Base-by-base conservation (phyloP, 2,797 vertebrate species). In the Poeciliopsis paucimaculata region DNA sequence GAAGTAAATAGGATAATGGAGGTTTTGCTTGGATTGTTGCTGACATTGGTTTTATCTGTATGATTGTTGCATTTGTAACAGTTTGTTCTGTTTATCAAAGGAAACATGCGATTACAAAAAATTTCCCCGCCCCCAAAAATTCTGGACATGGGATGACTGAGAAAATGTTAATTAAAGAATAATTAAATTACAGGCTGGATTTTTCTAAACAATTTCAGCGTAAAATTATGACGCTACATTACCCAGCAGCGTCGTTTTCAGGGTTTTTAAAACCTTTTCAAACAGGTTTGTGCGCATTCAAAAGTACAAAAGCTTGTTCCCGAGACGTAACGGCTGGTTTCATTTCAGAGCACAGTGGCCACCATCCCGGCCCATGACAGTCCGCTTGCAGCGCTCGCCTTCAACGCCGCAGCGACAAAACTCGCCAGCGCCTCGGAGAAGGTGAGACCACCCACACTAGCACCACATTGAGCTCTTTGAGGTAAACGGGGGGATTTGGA, bases 351-450 rank as follows among this genome's bases (percentile, higher is more conserved):
- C 93, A 95, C 95, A 0, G 93, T 97, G 81, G 96, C 96, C 45
- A 94, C 95, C 47, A 96, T 99, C 10, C 95, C 97, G 43, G 98
- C 98, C 85, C 98, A 99, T 0, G 97, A 99, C 0, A 97, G 97
- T 49, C 96, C 96, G 0, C 94, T 99, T 87, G 98, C 97, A 16
- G 98, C 97, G 79, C 93, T 99, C 18, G 60, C 96, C 91, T 99
- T 99, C 94, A 98, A 96, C 68, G 91, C 96, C 77, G 95, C 95
- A 0, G 97, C 97, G 88, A 97, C 96, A 68, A 98, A 96, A 90
- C 93, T 99, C 20, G 97, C 97, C 72, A 98, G 97, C 1, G 98
- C 98, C 20, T 99, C 98, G 0, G 97, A 97, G 93, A 98, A 97
- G 94, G 98, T 98, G 89, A 90, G 88, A 31, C 34, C 13, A n/a